These are phyloP conservation scores for Nemapogon koenigi DNA, from an alignment of 2,888 invertebrate genomes.

Conservation along the genomic window DNA sequence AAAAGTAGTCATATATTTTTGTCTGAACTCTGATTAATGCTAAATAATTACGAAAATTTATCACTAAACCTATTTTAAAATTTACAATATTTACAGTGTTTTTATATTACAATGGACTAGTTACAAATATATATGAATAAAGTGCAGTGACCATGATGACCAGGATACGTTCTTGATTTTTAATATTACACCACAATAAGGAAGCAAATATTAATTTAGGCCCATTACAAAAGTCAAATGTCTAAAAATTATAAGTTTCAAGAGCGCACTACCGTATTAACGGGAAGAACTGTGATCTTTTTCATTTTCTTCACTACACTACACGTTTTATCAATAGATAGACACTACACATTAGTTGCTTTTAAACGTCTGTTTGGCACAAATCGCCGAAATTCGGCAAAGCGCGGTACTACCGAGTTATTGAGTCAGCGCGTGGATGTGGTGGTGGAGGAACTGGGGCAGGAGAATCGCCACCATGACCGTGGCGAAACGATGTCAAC, in stretches of 20 bases:
- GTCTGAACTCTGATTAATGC: too few species aligned
- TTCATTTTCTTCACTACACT: slow-evolving; percentile 7
- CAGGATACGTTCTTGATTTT: too few species aligned
- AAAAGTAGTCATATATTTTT: too few species aligned
- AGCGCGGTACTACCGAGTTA: slow-evolving; percentile 61
- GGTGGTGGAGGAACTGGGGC: slow-evolving; percentile 40
- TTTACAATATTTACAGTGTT: background rate
- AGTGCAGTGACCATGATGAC: too few species aligned
- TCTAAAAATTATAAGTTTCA: too few species aligned
- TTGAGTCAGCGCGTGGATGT: slow-evolving; percentile 47
- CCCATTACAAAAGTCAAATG: too few species aligned
- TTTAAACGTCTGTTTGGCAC: slow-evolving; percentile 64
- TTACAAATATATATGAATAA: too few species aligned
- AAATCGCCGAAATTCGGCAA: slow-evolving; percentile 59
- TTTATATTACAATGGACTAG: background rate
- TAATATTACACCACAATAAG: too few species aligned
- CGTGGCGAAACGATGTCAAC: slow-evolving; percentile 50
- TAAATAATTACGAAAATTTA: background rate
- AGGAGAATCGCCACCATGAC: slow-evolving; percentile 30
- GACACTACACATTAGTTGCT: slow-evolving; percentile 16
- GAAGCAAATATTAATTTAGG: too few species aligned
- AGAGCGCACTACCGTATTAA: too few species aligned
- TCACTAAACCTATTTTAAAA: background rate
- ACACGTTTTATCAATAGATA: background rate
- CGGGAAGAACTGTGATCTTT: slow-evolving; percentile 47